These are phyloP conservation scores for Sceloporus undulatus DNA, from an alignment of 2,113 vertebrate genomes.

Conservation along the genomic window DNA sequence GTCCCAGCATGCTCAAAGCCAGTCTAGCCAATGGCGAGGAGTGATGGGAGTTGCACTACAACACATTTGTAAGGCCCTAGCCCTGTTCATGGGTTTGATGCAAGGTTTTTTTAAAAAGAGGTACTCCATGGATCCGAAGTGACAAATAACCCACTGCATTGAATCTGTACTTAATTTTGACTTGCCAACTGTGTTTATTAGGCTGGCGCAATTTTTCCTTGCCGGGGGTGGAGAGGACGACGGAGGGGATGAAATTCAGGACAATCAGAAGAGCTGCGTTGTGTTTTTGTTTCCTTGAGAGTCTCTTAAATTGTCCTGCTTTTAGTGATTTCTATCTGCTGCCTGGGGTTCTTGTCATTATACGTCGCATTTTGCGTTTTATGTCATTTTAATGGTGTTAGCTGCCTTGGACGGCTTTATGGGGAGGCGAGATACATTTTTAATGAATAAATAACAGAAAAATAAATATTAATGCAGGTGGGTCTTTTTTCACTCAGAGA, in stretches of 20 bases:
- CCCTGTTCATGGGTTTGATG: neutral
- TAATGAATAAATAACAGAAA: neutral
- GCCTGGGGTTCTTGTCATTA: neutral
- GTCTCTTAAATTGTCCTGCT: neutral
- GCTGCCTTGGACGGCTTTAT: neutral
- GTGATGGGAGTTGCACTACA: neutral
- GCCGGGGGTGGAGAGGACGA: too few species aligned
- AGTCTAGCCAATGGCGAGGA: neutral
- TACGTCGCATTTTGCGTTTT: neutral
- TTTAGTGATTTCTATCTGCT: neutral
- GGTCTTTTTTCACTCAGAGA: neutral
- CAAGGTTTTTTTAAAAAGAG: neutral
- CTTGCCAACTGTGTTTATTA: neutral
- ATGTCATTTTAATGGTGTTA: neutral
- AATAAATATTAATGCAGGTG: conserved; percentile 5
- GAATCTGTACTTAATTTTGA: neutral
- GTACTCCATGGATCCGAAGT: neutral
- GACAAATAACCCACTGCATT: neutral
- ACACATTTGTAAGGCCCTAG: neutral
- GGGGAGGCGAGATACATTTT: neutral
- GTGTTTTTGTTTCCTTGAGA: too few species aligned
- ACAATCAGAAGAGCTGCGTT: too few species aligned
- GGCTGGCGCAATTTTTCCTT: neutral
- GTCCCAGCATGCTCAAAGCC: neutral
- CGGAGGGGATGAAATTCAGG: too few species aligned